phyloP scores from a whole-genome alignment of 2,113 vertebrate genomes.

The Pomatostomus ruficeps region DNA sequence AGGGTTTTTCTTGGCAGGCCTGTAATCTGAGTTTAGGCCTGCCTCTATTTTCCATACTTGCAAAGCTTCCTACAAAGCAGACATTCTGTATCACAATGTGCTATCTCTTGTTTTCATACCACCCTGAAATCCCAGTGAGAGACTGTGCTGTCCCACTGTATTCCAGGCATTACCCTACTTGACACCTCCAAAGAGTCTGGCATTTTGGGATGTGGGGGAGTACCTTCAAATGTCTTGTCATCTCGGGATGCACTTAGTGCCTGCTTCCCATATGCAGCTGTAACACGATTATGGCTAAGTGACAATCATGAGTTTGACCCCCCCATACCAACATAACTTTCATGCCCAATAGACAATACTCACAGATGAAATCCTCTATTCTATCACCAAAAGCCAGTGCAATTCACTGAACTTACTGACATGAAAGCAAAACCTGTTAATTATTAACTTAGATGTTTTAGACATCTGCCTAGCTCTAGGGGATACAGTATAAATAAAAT shows the following conservation, averaged over 20 bases:
- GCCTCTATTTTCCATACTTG: neutral
- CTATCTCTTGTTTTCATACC: neutral
- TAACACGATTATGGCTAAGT: neutral
- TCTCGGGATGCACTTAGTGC: neutral
- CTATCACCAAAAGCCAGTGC: neutral
- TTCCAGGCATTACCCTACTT: neutral
- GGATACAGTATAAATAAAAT: slow-evolving; percentile 28
- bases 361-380: neutral
- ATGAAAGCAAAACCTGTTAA: slow-evolving; percentile 8
- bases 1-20: neutral
- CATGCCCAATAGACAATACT: neutral
- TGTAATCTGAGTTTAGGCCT: neutral
- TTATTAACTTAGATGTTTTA: slow-evolving; percentile 30
- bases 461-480: slow-evolving; percentile 4
- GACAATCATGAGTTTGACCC: neutral
- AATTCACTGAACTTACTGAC: neutral
- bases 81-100: neutral
- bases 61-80: neutral
- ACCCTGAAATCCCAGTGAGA: neutral
- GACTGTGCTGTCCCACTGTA: neutral
- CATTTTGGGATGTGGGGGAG: neutral
- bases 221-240: neutral
- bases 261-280: neutral
- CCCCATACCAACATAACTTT: neutral
- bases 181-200: neutral